Percentiles rank a stretch among this genome's conserved stretches.
phyloP scores from a whole-genome alignment of 2,888 invertebrate genomes.

The Cephonodes hylas region DNA sequence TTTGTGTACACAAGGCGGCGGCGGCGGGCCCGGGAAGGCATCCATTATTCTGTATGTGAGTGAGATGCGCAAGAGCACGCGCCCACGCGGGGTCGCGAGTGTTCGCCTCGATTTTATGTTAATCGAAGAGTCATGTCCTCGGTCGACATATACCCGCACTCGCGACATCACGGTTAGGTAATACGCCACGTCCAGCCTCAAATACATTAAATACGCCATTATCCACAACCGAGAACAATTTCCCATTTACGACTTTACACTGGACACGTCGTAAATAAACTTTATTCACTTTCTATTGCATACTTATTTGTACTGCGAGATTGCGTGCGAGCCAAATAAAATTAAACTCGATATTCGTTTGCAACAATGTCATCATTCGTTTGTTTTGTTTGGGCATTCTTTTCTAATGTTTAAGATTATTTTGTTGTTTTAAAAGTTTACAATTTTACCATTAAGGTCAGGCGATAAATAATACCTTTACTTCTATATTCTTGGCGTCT shows the following conservation, averaged over 20 bases:
- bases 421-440: background rate
- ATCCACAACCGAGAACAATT: constrained; percentile 65
- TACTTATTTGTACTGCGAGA: constrained; percentile 54
- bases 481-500: too few species aligned
- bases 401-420: background rate
- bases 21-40: background rate
- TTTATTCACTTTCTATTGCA: constrained; percentile 65
- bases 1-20: background rate
- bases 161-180: constrained; percentile 51
- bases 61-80: constrained; percentile 44
- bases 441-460: too few species aligned
- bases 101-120: constrained; percentile 74
- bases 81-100: constrained; percentile 64
- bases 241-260: constrained; percentile 72
- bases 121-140: constrained; percentile 79
- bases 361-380: background rate
- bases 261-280: constrained; percentile 66
- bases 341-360: background rate
- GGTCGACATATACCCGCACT: constrained; percentile 37
- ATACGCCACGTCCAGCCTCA: constrained; percentile 52
- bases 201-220: constrained; percentile 66
- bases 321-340: constrained; percentile 5
- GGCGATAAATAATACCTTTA: too few species aligned
- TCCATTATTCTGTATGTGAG: constrained; percentile 6
- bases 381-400: background rate